phyloP scores from a whole-genome alignment of 2,113 vertebrate genomes.

The Nerophis ophidion region DNA sequence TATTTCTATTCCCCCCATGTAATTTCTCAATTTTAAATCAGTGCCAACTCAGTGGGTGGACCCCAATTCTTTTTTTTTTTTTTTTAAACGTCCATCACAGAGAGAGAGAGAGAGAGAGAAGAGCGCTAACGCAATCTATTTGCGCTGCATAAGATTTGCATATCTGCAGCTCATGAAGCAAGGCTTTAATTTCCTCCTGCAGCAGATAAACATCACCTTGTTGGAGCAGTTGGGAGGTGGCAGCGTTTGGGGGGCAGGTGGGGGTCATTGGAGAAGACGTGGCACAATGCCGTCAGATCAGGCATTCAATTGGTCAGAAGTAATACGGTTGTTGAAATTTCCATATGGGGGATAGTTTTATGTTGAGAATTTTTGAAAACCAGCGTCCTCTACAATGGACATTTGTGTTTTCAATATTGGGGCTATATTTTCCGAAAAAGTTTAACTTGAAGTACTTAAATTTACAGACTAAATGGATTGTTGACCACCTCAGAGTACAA shows the following conservation, averaged over 20 bases:
- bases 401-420: too few species aligned
- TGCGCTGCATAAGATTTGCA: conserved; percentile 78
- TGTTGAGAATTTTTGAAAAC: too few species aligned
- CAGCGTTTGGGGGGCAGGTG: conserved; percentile 28
- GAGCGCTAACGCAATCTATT: conserved; percentile 55
- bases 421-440: too few species aligned
- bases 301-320: conserved; percentile 53
- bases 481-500: too few species aligned
- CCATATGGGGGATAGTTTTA: conserved; percentile 48
- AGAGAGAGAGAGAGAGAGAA: too few species aligned
- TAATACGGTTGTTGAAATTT: conserved; percentile 69
- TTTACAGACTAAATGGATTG: too few species aligned
- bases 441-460: too few species aligned
- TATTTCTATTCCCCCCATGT: not conserved
- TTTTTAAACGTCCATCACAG: not conserved
- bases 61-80: not conserved
- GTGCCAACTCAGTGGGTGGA: conserved; percentile 24
- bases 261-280: conserved; percentile 65
- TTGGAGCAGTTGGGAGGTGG: conserved; percentile 87
- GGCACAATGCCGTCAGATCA: conserved; percentile 62
- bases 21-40: conserved; percentile 42
- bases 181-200: conserved; percentile 97
- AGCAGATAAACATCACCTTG: conserved; percentile 96
- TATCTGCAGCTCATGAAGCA: conserved; percentile 84
- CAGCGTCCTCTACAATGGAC: too few species aligned